phyloP scores from a whole-genome alignment of 2,888 invertebrate genomes.

The Ischnus inquisitorius region DNA sequence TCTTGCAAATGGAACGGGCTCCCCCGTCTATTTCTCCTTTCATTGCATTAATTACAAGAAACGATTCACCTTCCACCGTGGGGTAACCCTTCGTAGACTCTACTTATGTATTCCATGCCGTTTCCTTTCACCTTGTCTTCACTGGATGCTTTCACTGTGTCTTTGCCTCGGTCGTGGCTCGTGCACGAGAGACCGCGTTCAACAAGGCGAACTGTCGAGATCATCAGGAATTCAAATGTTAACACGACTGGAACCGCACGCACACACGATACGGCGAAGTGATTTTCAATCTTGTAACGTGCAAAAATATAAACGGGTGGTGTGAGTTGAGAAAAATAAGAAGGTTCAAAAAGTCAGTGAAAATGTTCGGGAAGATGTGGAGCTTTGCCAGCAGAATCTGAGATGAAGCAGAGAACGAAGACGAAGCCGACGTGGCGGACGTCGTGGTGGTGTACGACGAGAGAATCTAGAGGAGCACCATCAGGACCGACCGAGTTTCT shows the following conservation, averaged over 20 bases:
- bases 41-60: constrained; percentile 80
- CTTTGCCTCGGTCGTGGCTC: not conserved
- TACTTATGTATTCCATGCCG: constrained; percentile 15
- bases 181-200: not conserved
- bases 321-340: constrained; percentile 6
- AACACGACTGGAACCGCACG: constrained; percentile 7
- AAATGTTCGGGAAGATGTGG: constrained; percentile 37
- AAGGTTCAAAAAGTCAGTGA: constrained; percentile 37
- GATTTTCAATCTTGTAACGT: not conserved
- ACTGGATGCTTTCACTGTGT: constrained; percentile 2
- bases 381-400: constrained; percentile 61
- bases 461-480: constrained; percentile 40
- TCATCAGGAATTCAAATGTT: constrained; percentile 40
- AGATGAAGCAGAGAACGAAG: constrained; percentile 47
- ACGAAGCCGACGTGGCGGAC: constrained; percentile 47
- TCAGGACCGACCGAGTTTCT: constrained; percentile 66
- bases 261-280: constrained; percentile 10
- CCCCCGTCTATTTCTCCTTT: constrained; percentile 75
- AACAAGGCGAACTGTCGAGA: not conserved
- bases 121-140: constrained; percentile 9
- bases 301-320: not conserved
- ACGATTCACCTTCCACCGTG: constrained; percentile 69
- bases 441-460: constrained; percentile 50
- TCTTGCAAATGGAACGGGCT: constrained; percentile 53
- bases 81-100: not conserved